phyloP scores from a whole-genome alignment of 1,140 invertebrate species.

The Sycobia sp. region DNA sequence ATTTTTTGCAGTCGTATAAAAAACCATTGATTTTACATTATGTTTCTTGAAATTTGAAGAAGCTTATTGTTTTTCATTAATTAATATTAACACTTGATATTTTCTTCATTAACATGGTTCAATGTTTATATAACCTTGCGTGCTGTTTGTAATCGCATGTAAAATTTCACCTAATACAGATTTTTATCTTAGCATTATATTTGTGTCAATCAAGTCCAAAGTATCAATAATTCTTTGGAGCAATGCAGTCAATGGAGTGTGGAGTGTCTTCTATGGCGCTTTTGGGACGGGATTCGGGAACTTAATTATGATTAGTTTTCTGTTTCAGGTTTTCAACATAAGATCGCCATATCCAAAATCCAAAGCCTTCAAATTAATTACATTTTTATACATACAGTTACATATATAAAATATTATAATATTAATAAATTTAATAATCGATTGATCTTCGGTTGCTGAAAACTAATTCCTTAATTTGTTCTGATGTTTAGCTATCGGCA shows the following conservation, averaged over 20 bases:
- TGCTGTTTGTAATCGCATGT: conserved; percentile 14
- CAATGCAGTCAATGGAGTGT: background rate
- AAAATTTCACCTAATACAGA: conserved; percentile 2
- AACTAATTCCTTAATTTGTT: conserved; percentile 59
- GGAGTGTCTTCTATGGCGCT: background rate
- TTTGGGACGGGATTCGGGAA: background rate
- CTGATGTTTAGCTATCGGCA: conserved; percentile 89
- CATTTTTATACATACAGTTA: conserved; percentile 31
- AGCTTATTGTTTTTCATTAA: too few relatives aligned
- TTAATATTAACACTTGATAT: too few relatives aligned
- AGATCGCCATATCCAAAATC: conserved; percentile 40
- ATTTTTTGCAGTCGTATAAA: too few relatives aligned
- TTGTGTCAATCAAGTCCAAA: background rate
- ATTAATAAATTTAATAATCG: conserved; percentile 8
- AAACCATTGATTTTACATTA: too few relatives aligned
- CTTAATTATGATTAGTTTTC: conserved; percentile 45
- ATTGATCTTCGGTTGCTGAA: conserved; percentile 11
- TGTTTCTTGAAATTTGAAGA: too few relatives aligned
- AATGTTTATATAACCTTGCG: background rate
- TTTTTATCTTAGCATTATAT: conserved; percentile 8
- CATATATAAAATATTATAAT: conserved; percentile 29
- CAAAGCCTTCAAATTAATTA: conserved; percentile 34
- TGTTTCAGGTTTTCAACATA: conserved; percentile 55
- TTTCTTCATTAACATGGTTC: too few relatives aligned
- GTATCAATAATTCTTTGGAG: conserved; percentile 14